Conservation (phyloP, 2,888 invertebrate species). For the Epirrita christyi region DNA sequence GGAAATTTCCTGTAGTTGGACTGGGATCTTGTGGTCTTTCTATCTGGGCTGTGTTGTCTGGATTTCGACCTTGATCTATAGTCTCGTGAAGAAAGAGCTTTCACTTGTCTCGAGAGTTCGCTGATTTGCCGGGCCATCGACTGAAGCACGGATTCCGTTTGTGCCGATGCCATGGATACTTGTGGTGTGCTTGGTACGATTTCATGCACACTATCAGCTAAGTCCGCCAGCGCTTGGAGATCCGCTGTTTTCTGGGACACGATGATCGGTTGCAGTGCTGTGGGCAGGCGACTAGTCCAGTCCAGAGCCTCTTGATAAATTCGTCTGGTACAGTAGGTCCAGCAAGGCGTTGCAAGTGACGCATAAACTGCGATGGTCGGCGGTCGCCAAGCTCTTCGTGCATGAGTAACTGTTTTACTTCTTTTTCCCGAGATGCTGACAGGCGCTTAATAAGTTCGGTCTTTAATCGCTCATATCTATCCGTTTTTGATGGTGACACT, state of each 20-base stretch:
- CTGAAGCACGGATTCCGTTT: background rate
- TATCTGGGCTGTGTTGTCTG: background rate
- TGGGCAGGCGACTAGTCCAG: conserved; percentile 16
- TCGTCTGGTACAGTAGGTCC: conserved; percentile 19
- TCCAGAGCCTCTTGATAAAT: conserved; percentile 19
- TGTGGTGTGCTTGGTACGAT: background rate
- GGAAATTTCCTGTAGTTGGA: conserved; percentile 32
- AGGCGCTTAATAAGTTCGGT: conserved; percentile 16
- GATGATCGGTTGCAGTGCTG: conserved; percentile 19
- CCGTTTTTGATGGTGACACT: background rate
- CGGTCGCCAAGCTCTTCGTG: conserved; percentile 37
- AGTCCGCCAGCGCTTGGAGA: background rate
- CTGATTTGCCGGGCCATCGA: background rate
- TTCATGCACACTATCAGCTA: background rate
- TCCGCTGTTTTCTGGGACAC: conserved; percentile 21
- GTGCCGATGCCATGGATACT: background rate
- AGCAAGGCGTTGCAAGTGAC: conserved; percentile 24
- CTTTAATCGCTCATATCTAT: conserved; percentile 20
- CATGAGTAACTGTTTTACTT: conserved; percentile 28
- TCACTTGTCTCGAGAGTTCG: conserved; percentile 3
- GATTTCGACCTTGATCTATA: background rate
- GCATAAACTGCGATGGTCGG: conserved; percentile 31
- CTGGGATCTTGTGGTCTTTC: conserved; percentile 4
- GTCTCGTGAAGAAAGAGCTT: background rate
- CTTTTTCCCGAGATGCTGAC: conserved; percentile 14